Evolutionary conservation across 2,797 vertebrate genomes (phyloP).

Genomic region (Anguilla anguilla): DNA sequence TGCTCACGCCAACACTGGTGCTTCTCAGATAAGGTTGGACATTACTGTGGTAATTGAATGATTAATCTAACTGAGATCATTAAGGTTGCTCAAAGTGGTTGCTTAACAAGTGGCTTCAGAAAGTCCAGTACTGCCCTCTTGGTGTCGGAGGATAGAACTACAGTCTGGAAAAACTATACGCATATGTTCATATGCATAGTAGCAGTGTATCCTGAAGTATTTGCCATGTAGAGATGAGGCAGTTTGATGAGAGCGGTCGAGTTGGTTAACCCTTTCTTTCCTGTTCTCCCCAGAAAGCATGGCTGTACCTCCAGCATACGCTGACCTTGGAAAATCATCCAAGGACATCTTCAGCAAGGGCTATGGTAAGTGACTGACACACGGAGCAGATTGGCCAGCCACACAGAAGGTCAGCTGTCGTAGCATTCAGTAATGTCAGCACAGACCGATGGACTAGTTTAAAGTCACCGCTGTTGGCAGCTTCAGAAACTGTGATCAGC

Average conservation of each 20-base stretch:
- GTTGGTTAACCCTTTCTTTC: not conserved
- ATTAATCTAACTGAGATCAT: too few relatives aligned
- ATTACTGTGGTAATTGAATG: too few relatives aligned
- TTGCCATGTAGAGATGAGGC: not conserved
- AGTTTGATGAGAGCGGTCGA: not conserved
- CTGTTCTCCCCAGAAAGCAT: slow-evolving; percentile 71
- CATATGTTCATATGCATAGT: too few relatives aligned
- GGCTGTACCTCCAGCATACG: slow-evolving; percentile 89
- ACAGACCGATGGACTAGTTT: not conserved
- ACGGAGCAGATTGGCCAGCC: not conserved
- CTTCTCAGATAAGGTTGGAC: too few relatives aligned
- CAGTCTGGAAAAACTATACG: too few relatives aligned
- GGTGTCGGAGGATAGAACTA: too few relatives aligned
- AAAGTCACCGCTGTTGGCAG: not conserved
- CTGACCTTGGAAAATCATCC: slow-evolving; percentile 92
- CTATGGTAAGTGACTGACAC: slow-evolving; percentile 79
- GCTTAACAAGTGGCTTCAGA: too few relatives aligned
- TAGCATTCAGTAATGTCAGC: not conserved
- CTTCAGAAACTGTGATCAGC: not conserved
- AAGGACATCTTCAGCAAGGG: slow-evolving; percentile 96
- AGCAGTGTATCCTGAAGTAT: too few relatives aligned
- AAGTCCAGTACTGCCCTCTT: too few relatives aligned
- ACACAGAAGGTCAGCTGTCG: not conserved
- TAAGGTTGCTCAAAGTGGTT: too few relatives aligned
- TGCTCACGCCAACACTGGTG: too few relatives aligned